Percentiles rank a stretch among this genome's conserved stretches.
These are phyloP conservation scores for Dicrurus megarhynchus DNA, from an alignment of 2,113 vertebrate species.

Conservation along the genomic window DNA sequence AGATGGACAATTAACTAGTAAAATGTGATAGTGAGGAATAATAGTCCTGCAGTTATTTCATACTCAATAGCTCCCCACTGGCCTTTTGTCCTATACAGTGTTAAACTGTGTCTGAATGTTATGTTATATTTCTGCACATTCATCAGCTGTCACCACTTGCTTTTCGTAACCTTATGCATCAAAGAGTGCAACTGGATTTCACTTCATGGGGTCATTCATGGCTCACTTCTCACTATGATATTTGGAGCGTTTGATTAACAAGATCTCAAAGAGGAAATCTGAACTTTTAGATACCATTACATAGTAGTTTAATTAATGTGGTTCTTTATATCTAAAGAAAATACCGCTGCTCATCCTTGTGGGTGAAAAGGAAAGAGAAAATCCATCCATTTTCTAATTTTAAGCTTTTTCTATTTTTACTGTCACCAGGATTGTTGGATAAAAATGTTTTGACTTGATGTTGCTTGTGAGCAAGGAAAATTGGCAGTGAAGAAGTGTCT, in stretches of 20 bases:
- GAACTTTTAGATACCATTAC: not conserved
- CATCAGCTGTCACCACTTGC: not conserved
- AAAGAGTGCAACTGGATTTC: not conserved
- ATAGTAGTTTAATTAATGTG: not conserved
- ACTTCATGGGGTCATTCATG: not conserved
- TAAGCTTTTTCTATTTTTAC: not conserved
- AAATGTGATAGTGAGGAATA: not conserved
- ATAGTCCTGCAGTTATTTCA: not conserved
- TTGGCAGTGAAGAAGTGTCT: not conserved
- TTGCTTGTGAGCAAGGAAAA: not conserved
- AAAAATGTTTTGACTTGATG: not conserved
- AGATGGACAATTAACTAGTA: not conserved
- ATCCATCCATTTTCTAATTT: not conserved
- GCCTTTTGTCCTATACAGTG: not conserved
- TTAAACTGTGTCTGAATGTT: not conserved
- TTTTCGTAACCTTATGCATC: not conserved
- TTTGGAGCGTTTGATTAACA: not conserved
- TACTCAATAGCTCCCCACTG: not conserved
- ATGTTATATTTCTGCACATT: not conserved
- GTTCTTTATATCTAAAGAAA: not conserved
- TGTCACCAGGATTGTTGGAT: not conserved
- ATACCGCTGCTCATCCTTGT: not conserved
- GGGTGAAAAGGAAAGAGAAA: not conserved
- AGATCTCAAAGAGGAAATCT: not conserved
- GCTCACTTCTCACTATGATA: not conserved